Base-by-base conservation (phyloP, 2,888 invertebrate species). In the Rhingia campestris region DNA sequence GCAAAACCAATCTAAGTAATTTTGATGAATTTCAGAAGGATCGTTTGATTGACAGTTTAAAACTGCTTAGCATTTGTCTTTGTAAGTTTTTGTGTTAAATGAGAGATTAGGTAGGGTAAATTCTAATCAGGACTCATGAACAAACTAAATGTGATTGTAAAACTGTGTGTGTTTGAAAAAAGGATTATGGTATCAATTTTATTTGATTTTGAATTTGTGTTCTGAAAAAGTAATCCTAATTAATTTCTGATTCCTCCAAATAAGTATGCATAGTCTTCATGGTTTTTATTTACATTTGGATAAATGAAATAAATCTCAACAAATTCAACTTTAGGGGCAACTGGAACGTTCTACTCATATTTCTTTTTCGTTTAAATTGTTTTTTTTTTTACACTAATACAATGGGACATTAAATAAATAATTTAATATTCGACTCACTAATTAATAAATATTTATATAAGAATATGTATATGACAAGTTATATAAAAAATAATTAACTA, bases 231-330 rank as follows among this genome's bases (percentile, higher is more conserved):
- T 66, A 47, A 39, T 63, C 53, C 77, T 73, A 10, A 72, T 76
- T 75, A 6, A 10, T 54, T 70, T 35, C 14, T 58, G 61, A 54
- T 67, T 43, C 43, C 67, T 73, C 33, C 32, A 41, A 39, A 49
- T 56, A 59, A 56, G 30, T 67, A 51, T 43, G 30, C 10, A 58
- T 58, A 49, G 32, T 74, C 47, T 58, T 63, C 47, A 63, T 75
- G 80, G 70, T 56, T 51, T 45, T 10, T 84, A 84, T 84, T 79
- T 84, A 84, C 84, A 84, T 74, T 41, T 79, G 84, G 80, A 84
- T 12, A 22, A 32, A 64, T 56, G 47, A 45, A 72, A 61, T 53
- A 59, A 66, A 39, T 70, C 37, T 64, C 37, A 49, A 41, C 45
- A 14, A 30, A 58, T 9, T n/a, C 32, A 58, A 79, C 45, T 58